These are phyloP conservation scores for Arenaria interpres DNA, from an alignment of 2,113 vertebrate genomes.

Conservation along the genomic window DNA sequence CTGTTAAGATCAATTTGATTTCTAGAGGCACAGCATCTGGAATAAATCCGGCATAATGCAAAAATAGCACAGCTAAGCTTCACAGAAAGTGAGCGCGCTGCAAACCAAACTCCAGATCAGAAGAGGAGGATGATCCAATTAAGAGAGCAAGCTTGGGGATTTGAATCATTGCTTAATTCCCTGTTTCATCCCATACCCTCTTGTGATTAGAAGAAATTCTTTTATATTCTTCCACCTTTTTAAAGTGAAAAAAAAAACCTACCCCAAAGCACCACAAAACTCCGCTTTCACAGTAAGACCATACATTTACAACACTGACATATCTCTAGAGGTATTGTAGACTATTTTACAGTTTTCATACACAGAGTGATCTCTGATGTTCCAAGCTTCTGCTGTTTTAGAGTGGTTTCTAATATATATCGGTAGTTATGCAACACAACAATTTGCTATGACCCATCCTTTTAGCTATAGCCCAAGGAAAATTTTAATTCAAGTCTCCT, in stretches of 20 bases:
- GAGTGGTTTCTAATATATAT: not conserved
- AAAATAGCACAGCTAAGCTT: not conserved
- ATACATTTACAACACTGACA: not conserved
- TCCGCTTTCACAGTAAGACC: not conserved
- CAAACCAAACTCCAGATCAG: conserved; percentile 7
- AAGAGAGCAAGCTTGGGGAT: not conserved
- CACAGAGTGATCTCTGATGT: not conserved
- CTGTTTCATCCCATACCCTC: not conserved
- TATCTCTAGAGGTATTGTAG: not conserved
- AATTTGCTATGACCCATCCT: not conserved
- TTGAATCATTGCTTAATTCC: conserved; percentile 21
- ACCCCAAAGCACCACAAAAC: not conserved
- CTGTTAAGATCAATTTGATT: not conserved
- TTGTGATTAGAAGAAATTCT: not conserved
- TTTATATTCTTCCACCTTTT: not conserved
- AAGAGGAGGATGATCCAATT: conserved; percentile 25
- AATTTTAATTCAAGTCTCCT: not conserved
- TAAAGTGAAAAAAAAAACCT: not conserved
- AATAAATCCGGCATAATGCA: not conserved
- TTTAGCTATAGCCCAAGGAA: not conserved
- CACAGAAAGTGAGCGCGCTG: not conserved
- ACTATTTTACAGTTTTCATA: not conserved
- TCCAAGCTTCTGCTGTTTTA: not conserved
- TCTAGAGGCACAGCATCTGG: not conserved
- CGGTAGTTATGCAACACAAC: not conserved